Evolutionary conservation across 2,888 invertebrate genomes (phyloP), one percentile per base, ranked within the genome.

Genomic region (Drosophila suboccidentalis): DNA sequence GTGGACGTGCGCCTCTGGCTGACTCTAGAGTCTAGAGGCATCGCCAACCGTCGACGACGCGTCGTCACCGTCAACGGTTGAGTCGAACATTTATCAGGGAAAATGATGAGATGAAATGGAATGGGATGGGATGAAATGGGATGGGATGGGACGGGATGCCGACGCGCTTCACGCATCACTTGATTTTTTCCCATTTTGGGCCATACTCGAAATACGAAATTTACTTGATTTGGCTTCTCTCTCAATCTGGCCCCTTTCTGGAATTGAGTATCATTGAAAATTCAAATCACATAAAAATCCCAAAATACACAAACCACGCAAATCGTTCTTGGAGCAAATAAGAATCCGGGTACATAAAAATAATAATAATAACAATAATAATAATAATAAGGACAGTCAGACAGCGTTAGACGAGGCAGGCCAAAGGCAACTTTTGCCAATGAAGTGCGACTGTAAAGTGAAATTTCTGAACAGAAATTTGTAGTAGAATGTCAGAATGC

Each of bases 261-360:
- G 49, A 66, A 66, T 66, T 68, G 71, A 71, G 72, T 80, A 76
- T 76, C 89, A 88, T 90, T 88, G 85, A 78, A 75, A 82, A 88
- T 88, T 90, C 90, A 88, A 87, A 87, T 87, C 90, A 87, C 90
- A 90, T 74, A 85, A 75, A 80, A 80, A 87, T 80, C 78, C 78
- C 77, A 89, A 89, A 88, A 84, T 82, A 78, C 75, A 90, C 82
- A 89, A 85, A 79, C 72, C 78, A 82, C 75, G 70, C 69, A 80
- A 72, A 80, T 78, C 75, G 68, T 70, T 53, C 39, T 71, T 74
- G 53, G 66, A 39, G 64, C 69, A 78, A 71, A 87, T 76, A 83
- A 86, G 80, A 80, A 82, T 82, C 71, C 75, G 71, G 86, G 75
- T 88, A 86, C 83, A 88, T 88, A 88, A 88, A 88, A 82, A 82